These are phyloP conservation scores for Junonia oenone DNA, from an alignment of 2,888 invertebrate genomes.

Conservation along the genomic window DNA sequence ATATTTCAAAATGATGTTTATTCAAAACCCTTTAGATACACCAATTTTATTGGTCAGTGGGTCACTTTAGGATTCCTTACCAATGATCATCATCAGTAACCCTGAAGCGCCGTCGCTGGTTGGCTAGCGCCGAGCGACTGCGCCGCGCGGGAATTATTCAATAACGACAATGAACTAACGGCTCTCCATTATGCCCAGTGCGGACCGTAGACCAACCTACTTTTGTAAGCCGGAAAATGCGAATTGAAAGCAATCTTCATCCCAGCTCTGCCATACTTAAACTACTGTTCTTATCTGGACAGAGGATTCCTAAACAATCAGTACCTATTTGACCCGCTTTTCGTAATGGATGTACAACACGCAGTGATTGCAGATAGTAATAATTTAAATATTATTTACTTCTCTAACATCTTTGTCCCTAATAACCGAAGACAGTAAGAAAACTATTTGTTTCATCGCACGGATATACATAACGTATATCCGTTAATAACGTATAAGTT, in stretches of 20 bases:
- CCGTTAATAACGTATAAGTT: no score
- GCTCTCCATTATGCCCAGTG: slow-evolving; percentile 68
- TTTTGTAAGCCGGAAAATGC: slow-evolving; percentile 74
- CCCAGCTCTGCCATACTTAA: slow-evolving; percentile 50
- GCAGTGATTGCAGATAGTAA: neutral
- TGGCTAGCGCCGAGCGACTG: slow-evolving; percentile 43
- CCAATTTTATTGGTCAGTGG: neutral
- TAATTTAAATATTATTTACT: neutral
- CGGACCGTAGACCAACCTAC: slow-evolving; percentile 66
- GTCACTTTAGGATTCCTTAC: slow-evolving; percentile 18
- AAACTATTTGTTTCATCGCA: neutral
- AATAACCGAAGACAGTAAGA: neutral
- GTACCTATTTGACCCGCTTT: slow-evolving; percentile 18
- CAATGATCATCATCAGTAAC: slow-evolving; percentile 31
- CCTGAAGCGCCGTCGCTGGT: slow-evolving; percentile 29
- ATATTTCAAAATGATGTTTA: no score
- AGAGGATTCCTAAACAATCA: slow-evolving; percentile 22
- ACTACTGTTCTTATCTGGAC: slow-evolving; percentile 35
- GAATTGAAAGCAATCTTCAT: slow-evolving; percentile 75
- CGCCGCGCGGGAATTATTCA: slow-evolving; percentile 65
- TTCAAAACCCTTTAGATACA: no score
- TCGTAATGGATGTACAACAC: neutral
- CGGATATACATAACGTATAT: neutral
- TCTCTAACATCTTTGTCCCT: neutral
- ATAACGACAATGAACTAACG: slow-evolving; percentile 74